Evolutionary conservation across 2,888 invertebrate genomes (phyloP), one percentile per base, ranked within the genome.

Genomic region (Neoitamus cyanurus): DNA sequence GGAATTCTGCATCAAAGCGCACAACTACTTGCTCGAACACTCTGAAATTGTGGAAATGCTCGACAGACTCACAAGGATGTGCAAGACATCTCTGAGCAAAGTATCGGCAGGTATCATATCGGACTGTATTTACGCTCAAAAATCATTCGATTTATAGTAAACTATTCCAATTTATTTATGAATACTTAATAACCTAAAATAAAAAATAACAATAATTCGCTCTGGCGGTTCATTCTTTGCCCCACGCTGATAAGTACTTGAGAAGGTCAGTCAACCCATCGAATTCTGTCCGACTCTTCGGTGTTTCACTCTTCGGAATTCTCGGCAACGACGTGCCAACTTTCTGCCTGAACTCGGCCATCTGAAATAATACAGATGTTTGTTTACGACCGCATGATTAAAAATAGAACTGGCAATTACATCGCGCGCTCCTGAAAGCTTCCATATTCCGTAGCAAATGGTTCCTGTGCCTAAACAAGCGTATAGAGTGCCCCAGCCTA

Each of bases 401-500:
- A 31, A 28, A 28, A 83, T 70, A 72, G 37, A 11, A 42, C 5
- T 58, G 11, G 70, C 46, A 69, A 85, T 93, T 92, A 97, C 97
- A 93, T 95, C 94, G 88, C 94, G 93, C 30, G 97, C 97, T 84
- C 97, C 98, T 58, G 97, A 95, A 13, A 97, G 89, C 91, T 97
- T 98, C 96, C 97, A 98, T 85, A 97, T 93, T 11, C 95, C 94
- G 91, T 95, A 97, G 89, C 95, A 96, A 83, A 98, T 90, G 78
- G 95, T 90, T 7, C 96, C 94, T 84, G 97, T 96, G 0, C 98
- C 98, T 42, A 95, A 92, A n/a, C 97, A 92, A 0, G 98, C 97
- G 91, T 96, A 97, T 0, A 97, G 87, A 0, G 97, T 95, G 2
- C 97, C 98, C 95, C 96, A 96, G 6, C 95, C 96, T 0, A 98